Base-by-base conservation (phyloP, 2,888 invertebrate species). In the Pantelozetes paolii region DNA sequence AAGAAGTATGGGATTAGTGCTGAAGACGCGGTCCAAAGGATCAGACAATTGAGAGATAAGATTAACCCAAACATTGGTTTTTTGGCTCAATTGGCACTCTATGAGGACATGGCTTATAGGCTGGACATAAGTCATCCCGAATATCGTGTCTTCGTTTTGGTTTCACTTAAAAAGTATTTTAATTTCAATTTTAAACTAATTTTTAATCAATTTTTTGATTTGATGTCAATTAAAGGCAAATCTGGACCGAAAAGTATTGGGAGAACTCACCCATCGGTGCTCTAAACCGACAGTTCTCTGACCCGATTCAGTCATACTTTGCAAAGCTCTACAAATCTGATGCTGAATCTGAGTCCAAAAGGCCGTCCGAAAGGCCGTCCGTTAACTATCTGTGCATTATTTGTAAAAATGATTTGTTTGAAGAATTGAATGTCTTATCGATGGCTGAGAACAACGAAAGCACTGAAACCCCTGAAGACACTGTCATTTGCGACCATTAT, bases 31-130 rank as follows among this genome's bases (percentile, higher is more conserved):
- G 36, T 64, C 18, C 36, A 64, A 32, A 18, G 64, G 20, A 20
- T 64, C n/a, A 23, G 64, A 36, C 2, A 1, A 8, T 8, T 36
- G 2, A 2, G 64, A 9, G 6, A 1, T 1, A 1, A n/a, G 5
- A 64, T 64, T n/a, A 64, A 64, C 26, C 64, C 64, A 36, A 64
- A 64, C 30, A 18, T 20, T 5, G 64, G 64, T 1, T 64, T 64
- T 64, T 9, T 64, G 32, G 64, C 28, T 15, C 64, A 64, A 30
- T 32, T 64, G 64, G 11, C 1, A 1, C 64, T 64, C n/a, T 64
- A 64, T n/a, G 64, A 64, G 26, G 36, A 64, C 13, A 64, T 64
- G 64, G 36, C 18, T 18, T 64, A 36, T 20, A 8, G n/a, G 18
- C 20, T 64, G 20, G 64, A 64, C 30, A 9, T 3, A 26, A n/a